Conservation (phyloP, 35 echinoderm and acorn worm species). For the Lytechinus variegatus region DNA sequence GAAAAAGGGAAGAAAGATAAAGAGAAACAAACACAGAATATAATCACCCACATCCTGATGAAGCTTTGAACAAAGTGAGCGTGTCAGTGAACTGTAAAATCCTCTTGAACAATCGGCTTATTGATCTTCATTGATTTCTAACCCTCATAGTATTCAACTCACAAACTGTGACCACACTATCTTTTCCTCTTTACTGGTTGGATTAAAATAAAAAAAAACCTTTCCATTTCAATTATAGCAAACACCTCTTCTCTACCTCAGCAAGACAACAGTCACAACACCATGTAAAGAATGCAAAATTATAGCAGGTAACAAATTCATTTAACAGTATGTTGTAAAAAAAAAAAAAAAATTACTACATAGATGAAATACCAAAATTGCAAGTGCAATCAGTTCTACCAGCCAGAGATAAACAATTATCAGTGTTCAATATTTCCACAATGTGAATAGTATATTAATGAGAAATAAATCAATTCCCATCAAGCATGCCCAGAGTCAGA, state of each 20-base stretch:
- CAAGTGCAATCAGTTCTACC: background rate
- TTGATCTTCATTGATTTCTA: background rate
- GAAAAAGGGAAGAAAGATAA: background rate
- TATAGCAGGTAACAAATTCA: background rate
- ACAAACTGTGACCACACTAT: background rate
- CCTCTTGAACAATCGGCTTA: background rate
- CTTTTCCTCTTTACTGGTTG: background rate
- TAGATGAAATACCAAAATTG: background rate
- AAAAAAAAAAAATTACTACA: background rate
- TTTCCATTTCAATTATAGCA: background rate
- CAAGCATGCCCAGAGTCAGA: background rate
- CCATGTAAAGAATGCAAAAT: background rate
- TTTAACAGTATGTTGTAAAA: background rate
- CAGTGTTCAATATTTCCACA: background rate
- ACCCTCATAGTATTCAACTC: background rate
- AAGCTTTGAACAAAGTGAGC: background rate
- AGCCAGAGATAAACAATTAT: background rate
- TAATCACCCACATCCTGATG: background rate
- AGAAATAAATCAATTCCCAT: background rate
- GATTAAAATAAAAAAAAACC: background rate
- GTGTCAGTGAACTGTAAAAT: conserved; percentile 10
- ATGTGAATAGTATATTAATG: background rate
- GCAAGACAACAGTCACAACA: background rate
- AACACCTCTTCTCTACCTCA: background rate
- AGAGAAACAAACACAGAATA: background rate